phyloP scores from a whole-genome alignment of 2,113 vertebrate species.

The Felis catus region DNA sequence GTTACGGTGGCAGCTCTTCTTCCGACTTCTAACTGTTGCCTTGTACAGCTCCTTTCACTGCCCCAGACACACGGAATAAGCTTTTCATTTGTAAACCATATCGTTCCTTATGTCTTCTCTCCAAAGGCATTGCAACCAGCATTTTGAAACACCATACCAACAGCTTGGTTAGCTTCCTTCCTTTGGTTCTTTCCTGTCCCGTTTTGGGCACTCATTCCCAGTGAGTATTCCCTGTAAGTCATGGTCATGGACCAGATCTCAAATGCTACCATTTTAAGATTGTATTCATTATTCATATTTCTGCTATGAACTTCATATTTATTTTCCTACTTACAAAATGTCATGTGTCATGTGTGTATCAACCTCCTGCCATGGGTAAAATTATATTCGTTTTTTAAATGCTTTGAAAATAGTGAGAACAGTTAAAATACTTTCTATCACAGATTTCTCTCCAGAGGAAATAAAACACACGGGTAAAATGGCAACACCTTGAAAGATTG shows the following conservation, averaged over 20 bases:
- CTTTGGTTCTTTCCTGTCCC: background rate
- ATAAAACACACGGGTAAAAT: slow-evolving; percentile 18
- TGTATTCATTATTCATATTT: background rate
- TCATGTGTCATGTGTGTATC: background rate
- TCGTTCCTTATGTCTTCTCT: background rate
- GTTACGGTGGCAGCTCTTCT: background rate
- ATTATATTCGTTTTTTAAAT: background rate
- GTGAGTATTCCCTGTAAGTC: background rate
- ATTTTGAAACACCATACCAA: background rate
- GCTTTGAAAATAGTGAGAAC: background rate
- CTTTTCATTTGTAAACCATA: background rate
- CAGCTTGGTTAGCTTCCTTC: background rate
- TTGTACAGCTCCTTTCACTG: background rate
- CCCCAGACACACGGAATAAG: background rate
- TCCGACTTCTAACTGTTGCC: background rate
- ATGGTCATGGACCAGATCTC: background rate
- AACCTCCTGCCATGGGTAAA: background rate
- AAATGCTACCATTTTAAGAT: background rate
- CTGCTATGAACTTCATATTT: background rate
- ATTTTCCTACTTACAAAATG: background rate
- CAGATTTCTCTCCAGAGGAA: background rate
- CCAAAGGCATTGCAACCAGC: background rate
- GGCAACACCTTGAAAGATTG: background rate
- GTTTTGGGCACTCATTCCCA: background rate
- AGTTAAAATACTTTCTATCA: background rate